Base-by-base conservation (phyloP, 2,797 vertebrate species). In the Orientallactaga sibirica region DNA sequence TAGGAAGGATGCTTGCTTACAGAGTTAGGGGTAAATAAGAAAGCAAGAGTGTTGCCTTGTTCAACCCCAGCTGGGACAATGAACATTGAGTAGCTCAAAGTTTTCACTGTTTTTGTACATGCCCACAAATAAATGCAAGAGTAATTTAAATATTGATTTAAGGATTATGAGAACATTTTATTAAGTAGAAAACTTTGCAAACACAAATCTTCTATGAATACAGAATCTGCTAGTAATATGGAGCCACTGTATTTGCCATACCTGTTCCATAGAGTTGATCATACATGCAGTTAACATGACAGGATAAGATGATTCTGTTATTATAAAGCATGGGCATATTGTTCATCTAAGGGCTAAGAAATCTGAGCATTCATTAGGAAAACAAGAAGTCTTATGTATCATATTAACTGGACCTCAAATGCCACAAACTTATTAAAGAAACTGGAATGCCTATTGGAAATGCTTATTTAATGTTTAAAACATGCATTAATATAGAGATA, bases 391-490 rank as follows among this genome's bases (percentile, higher is more conserved):
- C 25, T 61, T 93, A 83, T 48, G 74, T 92, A 9, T 80, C 55
- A 91, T 67, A 62, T 11, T 90, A 73, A 86, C 11, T 55, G 52
- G 43, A 25, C 1, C 9, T 89, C 84, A 82, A 88, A 77, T 37
- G 70, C 41, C 10, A 10, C 61, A 80, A 90, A 19, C 22, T 87
- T 41, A 81, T 78, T 55, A 91, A 16, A 5, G 27, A 90, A 94
- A 88, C 80, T 48, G 71, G 58, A 93, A 66, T 37, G 37, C 25
- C 55, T 64, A 90, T 22, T 80, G 37, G 25, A 77, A 94, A 25
- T 82, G 55, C 3, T 95, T 93, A 55, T 93, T 94, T 92, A 48
- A 52, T 25, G 90, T 89, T 66, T 43, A 85, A 96, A 80, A 71
- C 73, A 71, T 61, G 7, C 27, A 22, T 94, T 81, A 88, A 64